Conservation (phyloP, 2,888 invertebrate species). For the Macrosiphum euphorbiae region DNA sequence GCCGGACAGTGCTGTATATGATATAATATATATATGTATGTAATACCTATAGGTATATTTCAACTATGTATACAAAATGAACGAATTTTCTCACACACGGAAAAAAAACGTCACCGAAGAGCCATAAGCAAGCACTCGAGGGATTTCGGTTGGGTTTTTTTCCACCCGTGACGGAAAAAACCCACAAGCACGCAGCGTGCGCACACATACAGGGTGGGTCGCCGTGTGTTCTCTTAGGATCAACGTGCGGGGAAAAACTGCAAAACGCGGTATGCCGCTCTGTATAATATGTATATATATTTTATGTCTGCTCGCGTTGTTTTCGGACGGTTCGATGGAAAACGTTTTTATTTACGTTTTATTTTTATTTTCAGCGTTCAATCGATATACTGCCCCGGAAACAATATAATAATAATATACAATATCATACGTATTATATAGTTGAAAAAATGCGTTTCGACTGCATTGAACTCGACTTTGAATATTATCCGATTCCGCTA, state of each 20-base stretch:
- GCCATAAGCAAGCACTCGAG: slow-evolving; percentile 9
- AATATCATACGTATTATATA: background rate
- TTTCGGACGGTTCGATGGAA: slow-evolving; percentile 25
- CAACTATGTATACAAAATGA: background rate
- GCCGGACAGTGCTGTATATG: background rate
- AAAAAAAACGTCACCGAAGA: slow-evolving; percentile 38
- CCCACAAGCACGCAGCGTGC: background rate
- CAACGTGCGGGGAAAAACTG: background rate
- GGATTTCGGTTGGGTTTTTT: slow-evolving; percentile 26
- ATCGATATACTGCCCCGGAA: background rate
- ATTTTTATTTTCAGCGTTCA: background rate
- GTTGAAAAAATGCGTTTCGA: background rate
- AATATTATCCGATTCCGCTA: background rate
- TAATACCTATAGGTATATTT: background rate
- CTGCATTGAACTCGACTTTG: background rate
- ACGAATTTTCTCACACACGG: background rate
- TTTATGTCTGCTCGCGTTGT: slow-evolving; percentile 18
- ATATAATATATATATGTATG: background rate
- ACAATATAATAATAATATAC: background rate
- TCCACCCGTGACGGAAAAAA: background rate
- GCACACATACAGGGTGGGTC: background rate
- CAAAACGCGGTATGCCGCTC: background rate
- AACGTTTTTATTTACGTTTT: slow-evolving; percentile 29
- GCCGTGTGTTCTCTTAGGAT: background rate
- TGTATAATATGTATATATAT: background rate